A percentile compares a stretch with the other conserved stretches of the same genome.
These are phyloP conservation scores for Limnothrissa miodon DNA, from an alignment of 2,113 vertebrate species.

Conservation along the genomic window DNA sequence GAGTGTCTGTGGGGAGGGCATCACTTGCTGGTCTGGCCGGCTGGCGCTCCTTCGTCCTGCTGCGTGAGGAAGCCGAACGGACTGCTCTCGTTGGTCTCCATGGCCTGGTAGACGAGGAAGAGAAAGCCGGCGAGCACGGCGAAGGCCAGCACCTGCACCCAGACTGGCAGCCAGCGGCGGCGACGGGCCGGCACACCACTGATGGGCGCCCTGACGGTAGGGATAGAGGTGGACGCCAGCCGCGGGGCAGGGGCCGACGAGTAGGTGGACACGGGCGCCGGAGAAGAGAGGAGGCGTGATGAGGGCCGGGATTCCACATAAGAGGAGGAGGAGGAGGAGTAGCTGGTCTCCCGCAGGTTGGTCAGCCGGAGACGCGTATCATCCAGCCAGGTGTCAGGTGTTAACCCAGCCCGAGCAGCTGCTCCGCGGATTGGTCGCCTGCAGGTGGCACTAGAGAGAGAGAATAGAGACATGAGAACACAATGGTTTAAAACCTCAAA, in stretches of 20 bases:
- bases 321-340: conserved; percentile 45
- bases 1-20: too few species aligned
- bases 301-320: conserved; percentile 53
- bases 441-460: conserved; percentile 81
- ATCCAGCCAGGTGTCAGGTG: conserved; percentile 75
- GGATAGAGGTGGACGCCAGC: conserved; percentile 9
- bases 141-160: conserved; percentile 87
- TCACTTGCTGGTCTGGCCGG: conserved; percentile 41
- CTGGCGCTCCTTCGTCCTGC: background rate
- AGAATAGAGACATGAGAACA: background rate
- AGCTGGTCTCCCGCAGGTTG: conserved; percentile 52
- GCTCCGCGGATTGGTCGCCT: conserved; percentile 90
- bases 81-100: conserved; percentile 87
- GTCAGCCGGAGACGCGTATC: conserved; percentile 58
- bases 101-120: conserved; percentile 88
- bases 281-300: conserved; percentile 21
- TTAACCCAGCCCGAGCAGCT: conserved; percentile 78
- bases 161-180: conserved; percentile 71
- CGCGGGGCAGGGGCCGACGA: background rate
- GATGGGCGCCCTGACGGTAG: background rate
- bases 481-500: background rate
- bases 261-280: conserved; percentile 24
- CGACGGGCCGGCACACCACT: conserved; percentile 25
- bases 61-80: conserved; percentile 61
- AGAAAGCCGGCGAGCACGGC: conserved; percentile 75